Conservation (phyloP, 2,113 vertebrate genomes). For the Oncorhynchus gorbuscha region DNA sequence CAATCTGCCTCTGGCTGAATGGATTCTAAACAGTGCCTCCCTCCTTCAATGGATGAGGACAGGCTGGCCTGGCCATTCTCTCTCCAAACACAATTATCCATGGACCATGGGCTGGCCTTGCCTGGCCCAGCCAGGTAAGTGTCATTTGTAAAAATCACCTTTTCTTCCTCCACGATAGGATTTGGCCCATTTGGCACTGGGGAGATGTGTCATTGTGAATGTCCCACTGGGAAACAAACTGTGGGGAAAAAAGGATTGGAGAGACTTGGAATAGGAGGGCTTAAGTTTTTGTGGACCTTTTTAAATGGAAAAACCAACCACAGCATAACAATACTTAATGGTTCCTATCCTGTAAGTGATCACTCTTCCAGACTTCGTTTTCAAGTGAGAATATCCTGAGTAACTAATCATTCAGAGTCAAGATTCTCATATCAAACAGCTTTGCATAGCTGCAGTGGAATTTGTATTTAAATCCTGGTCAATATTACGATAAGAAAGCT, state of each 20-base stretch:
- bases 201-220: slow-evolving; percentile 60
- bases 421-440: not conserved
- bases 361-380: slow-evolving; percentile 19
- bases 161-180: slow-evolving; percentile 53
- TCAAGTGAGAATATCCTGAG: slow-evolving; percentile 1
- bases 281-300: slow-evolving; percentile 28
- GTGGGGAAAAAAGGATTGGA: slow-evolving; percentile 24
- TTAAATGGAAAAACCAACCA: slow-evolving; percentile 15
- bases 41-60: slow-evolving; percentile 58
- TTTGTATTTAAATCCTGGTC: not conserved
- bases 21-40: slow-evolving; percentile 53
- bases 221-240: slow-evolving; percentile 31
- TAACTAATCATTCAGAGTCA: not conserved
- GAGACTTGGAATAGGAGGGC: slow-evolving; percentile 25
- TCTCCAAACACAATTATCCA: slow-evolving; percentile 75
- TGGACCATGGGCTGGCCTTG: slow-evolving; percentile 45
- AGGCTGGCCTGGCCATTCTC: slow-evolving; percentile 60
- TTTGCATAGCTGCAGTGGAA: not conserved
- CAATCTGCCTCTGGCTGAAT: slow-evolving; percentile 67
- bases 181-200: slow-evolving; percentile 51
- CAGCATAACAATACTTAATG: slow-evolving; percentile 21
- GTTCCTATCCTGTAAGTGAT: not conserved
- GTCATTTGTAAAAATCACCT: slow-evolving; percentile 67
- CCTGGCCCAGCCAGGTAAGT: slow-evolving; percentile 46
- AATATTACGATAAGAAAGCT: too few relatives aligned